Evolutionary conservation across 64 coral and sea anemone species (phyloP), one percentile per base, ranked within the genome.

Genomic region (Catalaphyllia jardinei): DNA sequence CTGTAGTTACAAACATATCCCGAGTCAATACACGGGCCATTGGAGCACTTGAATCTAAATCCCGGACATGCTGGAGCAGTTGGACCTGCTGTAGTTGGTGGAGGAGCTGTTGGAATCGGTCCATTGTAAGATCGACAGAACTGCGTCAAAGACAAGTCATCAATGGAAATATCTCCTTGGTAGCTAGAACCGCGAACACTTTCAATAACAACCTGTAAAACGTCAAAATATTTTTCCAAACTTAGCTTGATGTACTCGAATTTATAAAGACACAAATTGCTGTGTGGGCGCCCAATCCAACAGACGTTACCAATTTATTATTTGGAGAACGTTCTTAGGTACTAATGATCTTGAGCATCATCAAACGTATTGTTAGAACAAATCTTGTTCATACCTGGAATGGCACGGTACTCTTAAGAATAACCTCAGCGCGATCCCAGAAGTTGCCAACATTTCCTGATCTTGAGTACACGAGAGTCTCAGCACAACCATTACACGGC

Each of bases 131-230:
- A 33, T 22, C 83, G 87, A 75, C 96, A 98, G 63, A 52, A 85
- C 28, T 67, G 73, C 22, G 93, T 95, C 87, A 98, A 85, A 11
- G 96, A 98, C 12, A 98, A 18, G 76, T 98, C 96, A 89, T 98
- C 96, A 59, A 98, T 98, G 42, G 96, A 87, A 25, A 95, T 98
- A 75, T 98, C 96, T 24, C 96, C 96, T 46, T 89, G 29, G 86
- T 98, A 98, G 73, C 91, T 98, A 22, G 29, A 75, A 18, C 96
- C 96, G 50, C 90, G 65, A 9, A 95, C 93, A 59, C 93, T 91
- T 90, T 98, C 96, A 22, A 98, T 90, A 9, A 98, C 78, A 20
- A 98, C 91, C 96, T 98, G 52, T 18, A 54, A 35, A 35, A 35
- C 15, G 10, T 57, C 10, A 57, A 57, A 57, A 14, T 57, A 57